Evolutionary conservation across 2,797 vertebrate genomes (phyloP).

Genomic region (Heterohyrax brucei): DNA sequence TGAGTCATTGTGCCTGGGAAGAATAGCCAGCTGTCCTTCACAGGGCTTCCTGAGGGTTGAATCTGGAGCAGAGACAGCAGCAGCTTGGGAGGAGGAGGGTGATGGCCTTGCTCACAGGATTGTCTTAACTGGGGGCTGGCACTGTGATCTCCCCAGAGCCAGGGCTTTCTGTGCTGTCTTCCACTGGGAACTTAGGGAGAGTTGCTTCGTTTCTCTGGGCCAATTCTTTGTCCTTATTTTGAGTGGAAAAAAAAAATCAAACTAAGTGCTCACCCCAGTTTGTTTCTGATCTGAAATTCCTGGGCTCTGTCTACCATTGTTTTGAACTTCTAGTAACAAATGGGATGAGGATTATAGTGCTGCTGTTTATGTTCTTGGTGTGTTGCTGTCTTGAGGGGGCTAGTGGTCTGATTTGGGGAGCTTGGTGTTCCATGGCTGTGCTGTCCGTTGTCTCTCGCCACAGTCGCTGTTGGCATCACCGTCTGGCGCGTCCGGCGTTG

Average conservation of each 20-base stretch:
- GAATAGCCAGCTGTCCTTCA: background rate
- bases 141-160: background rate
- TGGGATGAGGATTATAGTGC: background rate
- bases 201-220: background rate
- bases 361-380: background rate
- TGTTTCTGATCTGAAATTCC: constrained; percentile 32
- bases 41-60: background rate
- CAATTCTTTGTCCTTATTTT: constrained; percentile 6
- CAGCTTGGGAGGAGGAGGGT: background rate
- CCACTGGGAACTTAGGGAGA: background rate
- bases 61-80: background rate
- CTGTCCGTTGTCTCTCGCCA: background rate
- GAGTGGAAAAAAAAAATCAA: background rate
- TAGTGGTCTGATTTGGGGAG: background rate
- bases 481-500: accelerated
- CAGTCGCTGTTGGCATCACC: constrained; percentile 85
- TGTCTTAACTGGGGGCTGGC: background rate
- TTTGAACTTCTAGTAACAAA: constrained; percentile 3
- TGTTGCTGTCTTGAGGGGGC: background rate
- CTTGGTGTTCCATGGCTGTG: background rate
- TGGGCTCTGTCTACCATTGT: background rate
- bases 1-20: background rate
- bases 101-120: background rate
- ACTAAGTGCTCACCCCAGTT: background rate
- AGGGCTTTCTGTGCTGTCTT: background rate